Conservation (phyloP, 1,140 invertebrate genomes). For the Ceratosolen solmsi region DNA sequence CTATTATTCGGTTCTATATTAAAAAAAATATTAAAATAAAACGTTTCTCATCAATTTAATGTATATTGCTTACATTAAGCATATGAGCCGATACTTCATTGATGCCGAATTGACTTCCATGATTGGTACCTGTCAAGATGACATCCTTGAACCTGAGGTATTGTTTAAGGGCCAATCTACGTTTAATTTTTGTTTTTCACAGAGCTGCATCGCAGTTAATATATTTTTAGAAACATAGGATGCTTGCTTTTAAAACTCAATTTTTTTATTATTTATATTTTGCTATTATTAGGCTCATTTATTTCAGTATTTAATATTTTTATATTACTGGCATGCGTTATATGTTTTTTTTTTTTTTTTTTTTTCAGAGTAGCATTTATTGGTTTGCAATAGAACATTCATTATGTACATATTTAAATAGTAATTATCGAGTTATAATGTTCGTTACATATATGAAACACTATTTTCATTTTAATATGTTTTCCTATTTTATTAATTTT, state of each 20-base stretch:
- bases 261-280: conserved; percentile 21
- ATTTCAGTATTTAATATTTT: conserved; percentile 25
- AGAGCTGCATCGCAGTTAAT: conserved; percentile 39
- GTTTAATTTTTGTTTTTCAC: conserved; percentile 25
- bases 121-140: conserved; percentile 78
- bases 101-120: conserved; percentile 82
- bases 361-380: conserved; percentile 16
- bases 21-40: conserved; percentile 23
- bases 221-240: conserved; percentile 47
- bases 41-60: conserved; percentile 43
- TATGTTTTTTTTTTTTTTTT: too few relatives aligned
- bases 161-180: conserved; percentile 54
- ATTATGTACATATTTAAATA: too few relatives aligned
- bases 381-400: not conserved
- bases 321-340: conserved; percentile 20
- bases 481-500: too few relatives aligned
- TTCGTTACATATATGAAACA: too few relatives aligned
- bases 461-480: too few relatives aligned
- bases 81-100: conserved; percentile 82
- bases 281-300: conserved; percentile 27
- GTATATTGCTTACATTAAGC: conserved; percentile 70
- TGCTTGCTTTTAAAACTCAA: conserved; percentile 59
- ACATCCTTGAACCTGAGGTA: conserved; percentile 78
- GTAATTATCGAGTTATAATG: too few relatives aligned
- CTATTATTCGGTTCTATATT: conserved; percentile 25